Percentiles rank a stretch among this genome's conserved stretches.
phyloP scores from a whole-genome alignment of 2,888 invertebrate genomes.

The Scelioninae gen. 1 region DNA sequence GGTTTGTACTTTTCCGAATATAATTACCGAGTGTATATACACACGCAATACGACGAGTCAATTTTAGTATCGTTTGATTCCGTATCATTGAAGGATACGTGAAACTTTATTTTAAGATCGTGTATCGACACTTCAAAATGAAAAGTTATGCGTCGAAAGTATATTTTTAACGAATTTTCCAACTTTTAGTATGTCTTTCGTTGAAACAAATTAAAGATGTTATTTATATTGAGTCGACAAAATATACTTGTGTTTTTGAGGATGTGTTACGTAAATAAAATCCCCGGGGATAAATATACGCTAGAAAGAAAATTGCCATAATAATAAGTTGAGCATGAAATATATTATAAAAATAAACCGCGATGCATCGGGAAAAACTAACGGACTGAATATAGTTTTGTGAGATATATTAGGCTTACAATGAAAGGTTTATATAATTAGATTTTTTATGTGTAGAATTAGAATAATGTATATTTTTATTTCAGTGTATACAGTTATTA shows the following conservation, averaged over 20 bases:
- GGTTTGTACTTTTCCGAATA: slow-evolving; percentile 79
- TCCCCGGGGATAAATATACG: slow-evolving; percentile 29
- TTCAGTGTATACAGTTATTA: too few relatives aligned
- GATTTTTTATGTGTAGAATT: neutral
- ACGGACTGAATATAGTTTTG: neutral
- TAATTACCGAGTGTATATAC: slow-evolving; percentile 78
- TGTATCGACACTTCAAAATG: slow-evolving; percentile 28
- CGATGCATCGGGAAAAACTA: slow-evolving; percentile 9
- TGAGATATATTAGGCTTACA: neutral
- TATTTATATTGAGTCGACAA: slow-evolving; percentile 25
- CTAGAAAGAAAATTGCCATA: slow-evolving; percentile 46
- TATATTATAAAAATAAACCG: slow-evolving; percentile 26
- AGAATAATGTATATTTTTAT: neutral
- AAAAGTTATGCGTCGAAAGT: slow-evolving; percentile 4
- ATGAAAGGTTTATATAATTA: too few relatives aligned
- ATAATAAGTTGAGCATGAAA: neutral
- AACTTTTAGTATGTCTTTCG: slow-evolving; percentile 36
- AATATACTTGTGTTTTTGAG: slow-evolving; percentile 17
- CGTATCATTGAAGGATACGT: neutral
- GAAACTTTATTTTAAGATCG: slow-evolving; percentile 45
- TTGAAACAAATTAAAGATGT: slow-evolving; percentile 34
- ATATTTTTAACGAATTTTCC: slow-evolving; percentile 45
- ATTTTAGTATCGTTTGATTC: neutral
- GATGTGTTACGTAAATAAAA: slow-evolving; percentile 25
- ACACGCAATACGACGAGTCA: slow-evolving; percentile 2